Conservation (phyloP, 2,113 vertebrate species). For the Oncorhynchus clarkii region DNA sequence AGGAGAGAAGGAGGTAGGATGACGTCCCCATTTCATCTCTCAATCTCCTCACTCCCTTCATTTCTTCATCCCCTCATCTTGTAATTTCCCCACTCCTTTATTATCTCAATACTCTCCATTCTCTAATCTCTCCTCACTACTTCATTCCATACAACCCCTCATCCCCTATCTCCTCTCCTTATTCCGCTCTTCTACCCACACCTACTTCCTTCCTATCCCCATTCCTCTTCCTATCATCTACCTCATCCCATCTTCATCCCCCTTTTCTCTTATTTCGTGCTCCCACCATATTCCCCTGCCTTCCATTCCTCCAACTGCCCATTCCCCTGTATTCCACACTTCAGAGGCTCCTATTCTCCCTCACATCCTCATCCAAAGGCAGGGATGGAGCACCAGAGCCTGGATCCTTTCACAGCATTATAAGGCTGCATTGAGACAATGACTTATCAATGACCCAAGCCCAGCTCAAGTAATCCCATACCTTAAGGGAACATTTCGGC, state of each 20-base stretch:
- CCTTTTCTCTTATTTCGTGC: neutral
- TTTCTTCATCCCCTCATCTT: conserved; percentile 15
- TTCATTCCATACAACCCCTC: conserved; percentile 15
- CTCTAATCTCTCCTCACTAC: neutral
- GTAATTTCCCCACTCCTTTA: conserved; percentile 24
- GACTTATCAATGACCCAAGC: too few species aligned
- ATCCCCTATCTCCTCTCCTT: neutral
- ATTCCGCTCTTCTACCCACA: neutral
- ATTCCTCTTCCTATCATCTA: neutral
- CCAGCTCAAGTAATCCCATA: too few species aligned
- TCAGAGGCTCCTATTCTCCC: neutral
- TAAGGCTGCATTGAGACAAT: too few species aligned
- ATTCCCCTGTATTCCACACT: neutral
- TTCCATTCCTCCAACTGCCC: neutral
- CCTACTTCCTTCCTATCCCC: neutral
- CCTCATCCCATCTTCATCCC: neutral
- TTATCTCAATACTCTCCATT: conserved; percentile 12
- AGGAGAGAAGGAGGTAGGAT: conserved; percentile 23
- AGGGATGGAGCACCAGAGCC: neutral
- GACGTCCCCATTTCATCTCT: conserved; percentile 34
- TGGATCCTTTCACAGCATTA: neutral
- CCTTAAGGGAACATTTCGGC: too few species aligned
- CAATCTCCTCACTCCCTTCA: neutral
- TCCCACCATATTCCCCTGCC: conserved; percentile 3
- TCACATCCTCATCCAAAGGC: neutral